Conservation (phyloP, 2,113 vertebrate genomes). For the Toxotes jaculatrix region DNA sequence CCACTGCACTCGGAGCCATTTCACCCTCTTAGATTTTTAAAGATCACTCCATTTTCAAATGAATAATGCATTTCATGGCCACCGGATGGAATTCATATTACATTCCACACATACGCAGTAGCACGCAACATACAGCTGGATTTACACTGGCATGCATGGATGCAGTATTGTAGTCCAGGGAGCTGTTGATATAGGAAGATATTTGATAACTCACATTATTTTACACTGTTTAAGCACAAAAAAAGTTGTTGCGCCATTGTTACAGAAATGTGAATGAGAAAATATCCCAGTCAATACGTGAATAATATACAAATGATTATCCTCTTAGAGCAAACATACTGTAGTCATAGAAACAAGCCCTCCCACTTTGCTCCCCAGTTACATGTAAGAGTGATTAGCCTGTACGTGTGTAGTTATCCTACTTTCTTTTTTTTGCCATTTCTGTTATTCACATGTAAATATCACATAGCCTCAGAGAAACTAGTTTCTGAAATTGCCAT, state of each 20-base stretch:
- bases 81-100: constrained; percentile 48
- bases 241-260: background rate
- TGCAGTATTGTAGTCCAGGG: background rate
- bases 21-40: constrained; percentile 54
- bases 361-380: background rate
- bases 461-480: background rate
- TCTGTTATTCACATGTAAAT: constrained; percentile 2
- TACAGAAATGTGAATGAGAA: background rate
- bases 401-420: background rate
- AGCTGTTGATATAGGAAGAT: constrained; percentile 20
- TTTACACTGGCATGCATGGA: constrained; percentile 32
- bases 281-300: background rate
- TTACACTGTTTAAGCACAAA: background rate
- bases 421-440: background rate
- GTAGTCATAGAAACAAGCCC: background rate
- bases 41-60: constrained; percentile 57
- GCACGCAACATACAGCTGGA: constrained; percentile 30
- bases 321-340: background rate
- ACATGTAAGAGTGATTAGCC: background rate
- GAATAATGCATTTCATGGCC: constrained; percentile 66
- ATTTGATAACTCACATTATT: constrained; percentile 7
- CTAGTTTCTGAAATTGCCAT: background rate
- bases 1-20: constrained; percentile 39
- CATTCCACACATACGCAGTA: constrained; percentile 33
- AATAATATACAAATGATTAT: background rate